Evolutionary conservation across 2,797 vertebrate genomes (phyloP), one percentile per base, ranked within the genome.

Genomic region (Graptemys geographica): DNA sequence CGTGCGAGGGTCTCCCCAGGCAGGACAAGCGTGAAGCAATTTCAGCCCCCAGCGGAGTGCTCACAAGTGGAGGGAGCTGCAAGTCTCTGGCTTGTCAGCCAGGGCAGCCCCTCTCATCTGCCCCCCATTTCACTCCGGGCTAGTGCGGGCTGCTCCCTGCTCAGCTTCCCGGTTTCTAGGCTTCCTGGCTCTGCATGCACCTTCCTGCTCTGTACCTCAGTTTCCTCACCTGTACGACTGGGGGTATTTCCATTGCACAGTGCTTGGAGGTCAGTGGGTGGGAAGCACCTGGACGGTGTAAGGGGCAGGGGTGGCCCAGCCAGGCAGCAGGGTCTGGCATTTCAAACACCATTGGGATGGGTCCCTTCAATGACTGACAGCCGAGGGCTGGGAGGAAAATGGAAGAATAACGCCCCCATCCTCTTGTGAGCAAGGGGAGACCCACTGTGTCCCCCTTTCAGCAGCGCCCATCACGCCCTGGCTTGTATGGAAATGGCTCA

Each of bases 221-320:
- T 95, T 95, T 96, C 76, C 88, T 83, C n/a, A 72, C 18, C 69
- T 41, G 15, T 19, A 19, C 8, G 3, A 57, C 56, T 57, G 56
- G n/a, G 69, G n/a, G 2, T 21, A 72, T 10, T 23, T 72, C n/a
- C 5, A 2, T 23, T 74, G 18, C 23, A 44, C 2, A 27, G 37
- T 12, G 41, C 72, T 21, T 74, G 37, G 62, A 37, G 62, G 31
- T 62, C 57, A 93, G n/a, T 44, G 13, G 11, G 47, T 51, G 13
- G 25, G 0, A 2, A 27, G 84, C 28, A 33, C 0, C 37, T 41
- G 0, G 6, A 44, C 0, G 7, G n/a, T 9, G 15, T 15, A 19
- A 55, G 52, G 53, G 52, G 27, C 12, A 49, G 6, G 44, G 13
- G 8, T 25, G 53, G 37, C 51, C 10, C 3, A 3, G 19, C 16